These are phyloP conservation scores for Heliconius hewitsoni DNA, from an alignment of 1,140 invertebrate genomes.

Conservation along the genomic window DNA sequence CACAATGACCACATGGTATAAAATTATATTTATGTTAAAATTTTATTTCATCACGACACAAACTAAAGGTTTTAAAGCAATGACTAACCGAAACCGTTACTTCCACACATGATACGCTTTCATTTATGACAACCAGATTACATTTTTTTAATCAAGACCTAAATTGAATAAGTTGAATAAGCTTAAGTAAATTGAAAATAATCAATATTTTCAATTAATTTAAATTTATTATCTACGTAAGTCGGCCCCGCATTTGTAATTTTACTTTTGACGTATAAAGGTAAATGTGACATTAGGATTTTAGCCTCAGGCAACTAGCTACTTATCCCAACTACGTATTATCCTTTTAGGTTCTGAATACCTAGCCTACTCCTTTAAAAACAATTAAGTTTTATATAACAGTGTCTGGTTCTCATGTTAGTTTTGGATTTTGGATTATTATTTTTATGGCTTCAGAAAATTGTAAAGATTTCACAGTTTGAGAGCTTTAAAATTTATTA, in stretches of 20 bases:
- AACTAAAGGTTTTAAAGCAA: not conserved
- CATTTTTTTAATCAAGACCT: not conserved
- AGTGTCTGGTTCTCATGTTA: not conserved
- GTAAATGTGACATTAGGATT: conserved; percentile 38
- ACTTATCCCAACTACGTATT: conserved; percentile 13
- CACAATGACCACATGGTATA: too few species aligned
- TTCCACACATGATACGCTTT: not conserved
- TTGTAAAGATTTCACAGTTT: not conserved
- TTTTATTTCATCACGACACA: not conserved
- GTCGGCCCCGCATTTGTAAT: not conserved
- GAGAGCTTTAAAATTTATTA: too few species aligned
- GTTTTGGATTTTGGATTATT: not conserved
- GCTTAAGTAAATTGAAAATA: too few species aligned
- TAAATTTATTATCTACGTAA: not conserved
- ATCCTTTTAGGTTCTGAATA: conserved; percentile 17
- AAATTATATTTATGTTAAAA: too few species aligned
- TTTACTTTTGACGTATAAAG: conserved; percentile 27
- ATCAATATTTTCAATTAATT: not conserved
- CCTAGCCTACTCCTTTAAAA: not conserved
- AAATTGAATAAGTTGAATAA: not conserved
- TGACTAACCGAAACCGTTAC: not conserved
- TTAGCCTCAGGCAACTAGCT: conserved; percentile 19
- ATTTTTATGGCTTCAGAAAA: not conserved
- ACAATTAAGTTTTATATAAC: not conserved
- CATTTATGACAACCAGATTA: not conserved